Percentiles rank a stretch among this genome's conserved stretches.
These are phyloP conservation scores for Drosophila asahinai DNA, from an alignment of 1,140 invertebrate genomes.

Conservation along the genomic window DNA sequence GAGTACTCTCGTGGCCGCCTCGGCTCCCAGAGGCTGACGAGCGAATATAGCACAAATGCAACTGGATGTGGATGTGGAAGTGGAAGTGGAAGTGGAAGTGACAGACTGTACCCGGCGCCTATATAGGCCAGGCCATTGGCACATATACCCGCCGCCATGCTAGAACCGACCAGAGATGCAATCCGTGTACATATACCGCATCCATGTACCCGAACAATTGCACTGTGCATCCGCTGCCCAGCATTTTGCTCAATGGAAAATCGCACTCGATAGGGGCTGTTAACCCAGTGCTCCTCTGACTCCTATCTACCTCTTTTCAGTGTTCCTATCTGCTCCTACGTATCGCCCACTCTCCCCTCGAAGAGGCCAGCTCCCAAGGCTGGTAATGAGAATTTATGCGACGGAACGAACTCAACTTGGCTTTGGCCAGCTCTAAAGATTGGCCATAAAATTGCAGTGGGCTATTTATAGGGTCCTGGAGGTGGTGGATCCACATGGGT, in stretches of 20 bases:
- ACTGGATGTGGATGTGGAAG: conserved; percentile 42
- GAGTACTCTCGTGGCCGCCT: conserved; percentile 9
- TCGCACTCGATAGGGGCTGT: conserved; percentile 18
- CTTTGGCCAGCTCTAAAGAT: conserved; percentile 7
- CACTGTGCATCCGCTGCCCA: conserved; percentile 31
- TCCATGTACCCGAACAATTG: conserved; percentile 17
- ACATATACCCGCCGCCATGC: conserved; percentile 35
- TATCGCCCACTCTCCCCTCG: not conserved
- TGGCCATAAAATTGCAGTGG: conserved; percentile 46
- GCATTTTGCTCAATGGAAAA: conserved; percentile 54
- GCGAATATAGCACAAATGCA: conserved; percentile 62
- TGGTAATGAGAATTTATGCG: conserved; percentile 24
- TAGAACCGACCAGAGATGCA: conserved; percentile 5
- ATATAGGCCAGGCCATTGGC: conserved; percentile 77
- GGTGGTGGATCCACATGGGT: not conserved
- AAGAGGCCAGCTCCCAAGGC: not conserved
- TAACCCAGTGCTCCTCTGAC: not conserved
- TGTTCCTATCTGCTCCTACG: not conserved
- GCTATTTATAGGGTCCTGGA: conserved; percentile 5
- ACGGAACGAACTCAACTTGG: conserved; percentile 6
- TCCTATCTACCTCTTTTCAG: not conserved
- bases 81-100: conserved; percentile 54
- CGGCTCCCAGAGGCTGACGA: conserved; percentile 4
- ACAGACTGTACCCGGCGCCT: conserved; percentile 60
- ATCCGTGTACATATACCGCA: not conserved